A percentile compares a stretch with the other conserved stretches of the same genome.
phyloP scores from a whole-genome alignment of 1,140 invertebrate genomes.

The Cardiocondyla obscurior region DNA sequence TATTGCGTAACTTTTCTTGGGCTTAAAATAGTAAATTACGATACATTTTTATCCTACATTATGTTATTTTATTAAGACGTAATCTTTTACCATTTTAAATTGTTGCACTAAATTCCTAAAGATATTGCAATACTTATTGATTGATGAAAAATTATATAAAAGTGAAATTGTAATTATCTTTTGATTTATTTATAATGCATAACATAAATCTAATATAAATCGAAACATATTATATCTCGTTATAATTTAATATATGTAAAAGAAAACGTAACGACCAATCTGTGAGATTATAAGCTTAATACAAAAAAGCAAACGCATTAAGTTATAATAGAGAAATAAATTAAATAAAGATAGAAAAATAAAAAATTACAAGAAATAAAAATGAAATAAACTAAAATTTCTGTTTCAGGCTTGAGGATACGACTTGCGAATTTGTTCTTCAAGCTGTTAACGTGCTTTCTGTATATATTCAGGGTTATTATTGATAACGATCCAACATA shows the following conservation, averaged over 20 bases:
- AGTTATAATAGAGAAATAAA: not conserved
- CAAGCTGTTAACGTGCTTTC: conserved; percentile 97
- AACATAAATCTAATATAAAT: not conserved
- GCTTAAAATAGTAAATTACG: not conserved
- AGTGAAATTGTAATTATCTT: not conserved
- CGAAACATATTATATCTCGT: not conserved
- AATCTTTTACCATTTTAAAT: not conserved
- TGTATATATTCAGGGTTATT: conserved; percentile 97
- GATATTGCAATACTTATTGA: not conserved
- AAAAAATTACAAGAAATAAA: not conserved
- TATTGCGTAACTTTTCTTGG: conserved; percentile 5
- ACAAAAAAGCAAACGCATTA: not conserved
- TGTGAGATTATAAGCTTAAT: not conserved
- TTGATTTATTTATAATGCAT: not conserved
- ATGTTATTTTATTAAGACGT: not conserved
- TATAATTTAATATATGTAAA: not conserved
- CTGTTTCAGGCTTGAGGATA: conserved; percentile 94
- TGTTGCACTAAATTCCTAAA: not conserved
- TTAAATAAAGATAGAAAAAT: not conserved
- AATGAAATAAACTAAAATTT: no score
- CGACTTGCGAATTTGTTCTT: conserved; percentile 98
- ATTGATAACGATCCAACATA: conserved; percentile 93
- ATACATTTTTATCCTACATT: not conserved
- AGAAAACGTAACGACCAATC: not conserved
- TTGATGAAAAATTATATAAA: not conserved